These are phyloP conservation scores for Siniperca undulata DNA, from an alignment of 2,797 vertebrate genomes.

Conservation along the genomic window DNA sequence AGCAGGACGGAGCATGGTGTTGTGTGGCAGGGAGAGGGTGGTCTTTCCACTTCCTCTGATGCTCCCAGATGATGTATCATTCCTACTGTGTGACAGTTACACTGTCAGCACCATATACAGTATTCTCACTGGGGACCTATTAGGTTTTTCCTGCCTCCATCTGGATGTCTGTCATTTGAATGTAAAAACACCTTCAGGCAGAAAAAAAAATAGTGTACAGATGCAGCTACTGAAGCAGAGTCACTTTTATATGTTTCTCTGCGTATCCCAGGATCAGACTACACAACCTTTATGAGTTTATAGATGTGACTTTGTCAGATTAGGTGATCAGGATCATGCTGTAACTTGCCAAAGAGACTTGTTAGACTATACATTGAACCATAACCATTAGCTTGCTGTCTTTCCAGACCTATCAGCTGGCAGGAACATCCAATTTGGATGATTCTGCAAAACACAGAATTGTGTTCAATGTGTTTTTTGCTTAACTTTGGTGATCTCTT, in stretches of 20 bases:
- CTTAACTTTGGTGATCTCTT: too few species aligned
- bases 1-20: constrained; percentile 42
- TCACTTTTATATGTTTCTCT: neutral
- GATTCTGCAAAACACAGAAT: neutral
- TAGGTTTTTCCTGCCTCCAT: constrained; percentile 17
- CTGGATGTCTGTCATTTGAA: constrained; percentile 3
- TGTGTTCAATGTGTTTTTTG: too few species aligned
- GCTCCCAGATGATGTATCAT: constrained; percentile 53
- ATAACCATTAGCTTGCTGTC: neutral
- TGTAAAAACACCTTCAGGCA: neutral
- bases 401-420: neutral
- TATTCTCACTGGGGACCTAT: constrained; percentile 9
- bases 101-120: constrained; percentile 21
- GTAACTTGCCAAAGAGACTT: neutral
- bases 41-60: constrained; percentile 60
- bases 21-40: constrained; percentile 35
- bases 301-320: neutral
- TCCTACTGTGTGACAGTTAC: constrained; percentile 32
- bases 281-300: neutral
- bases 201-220: neutral
- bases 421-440: too few species aligned
- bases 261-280: neutral
- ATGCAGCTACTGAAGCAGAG: neutral
- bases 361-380: neutral
- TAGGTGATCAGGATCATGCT: neutral